Percentiles rank a stretch among this genome's conserved stretches.
phyloP scores from a whole-genome alignment of 2,888 invertebrate genomes.

The Eutolmus rufibarbis region DNA sequence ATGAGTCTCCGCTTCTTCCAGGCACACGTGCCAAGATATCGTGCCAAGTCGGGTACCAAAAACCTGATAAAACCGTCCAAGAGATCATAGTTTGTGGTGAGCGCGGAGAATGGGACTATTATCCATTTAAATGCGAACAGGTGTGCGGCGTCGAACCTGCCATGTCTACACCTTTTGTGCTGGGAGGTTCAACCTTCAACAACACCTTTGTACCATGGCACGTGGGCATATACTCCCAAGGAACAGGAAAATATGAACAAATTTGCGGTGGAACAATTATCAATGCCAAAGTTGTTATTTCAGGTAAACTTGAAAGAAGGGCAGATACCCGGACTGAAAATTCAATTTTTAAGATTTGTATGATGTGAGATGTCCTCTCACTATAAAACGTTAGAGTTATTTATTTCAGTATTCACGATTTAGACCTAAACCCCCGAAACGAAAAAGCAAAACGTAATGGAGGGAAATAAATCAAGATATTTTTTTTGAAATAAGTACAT shows the following conservation, averaged over 20 bases:
- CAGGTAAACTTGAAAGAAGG: neutral
- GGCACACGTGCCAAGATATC: slow-evolving; percentile 48
- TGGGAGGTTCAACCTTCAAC: slow-evolving; percentile 35
- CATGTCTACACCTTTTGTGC: neutral
- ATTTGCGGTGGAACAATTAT: slow-evolving; percentile 54
- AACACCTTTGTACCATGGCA: slow-evolving; percentile 54
- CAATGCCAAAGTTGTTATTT: slow-evolving; percentile 51
- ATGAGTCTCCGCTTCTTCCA: slow-evolving; percentile 31
- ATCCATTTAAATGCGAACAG: slow-evolving; percentile 51
- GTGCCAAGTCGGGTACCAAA: slow-evolving; percentile 43
- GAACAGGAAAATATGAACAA: slow-evolving; percentile 37
- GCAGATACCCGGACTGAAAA: too few relatives aligned
- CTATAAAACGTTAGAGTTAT: too few relatives aligned
- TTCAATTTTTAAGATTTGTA: too few relatives aligned
- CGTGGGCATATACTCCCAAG: slow-evolving; percentile 51
- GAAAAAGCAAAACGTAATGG: too few relatives aligned
- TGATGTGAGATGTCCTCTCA: too few relatives aligned
- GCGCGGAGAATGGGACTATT: slow-evolving; percentile 52
- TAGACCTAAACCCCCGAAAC: too few relatives aligned
- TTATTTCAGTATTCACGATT: too few relatives aligned
- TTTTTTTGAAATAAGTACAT: too few relatives aligned
- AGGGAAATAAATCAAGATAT: too few relatives aligned
- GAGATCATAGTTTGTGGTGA: slow-evolving; percentile 49
- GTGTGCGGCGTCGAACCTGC: slow-evolving; percentile 51
- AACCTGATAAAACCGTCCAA: slow-evolving; percentile 2